Conservation (phyloP, 2,888 invertebrate genomes). For the Aethes cnicana region DNA sequence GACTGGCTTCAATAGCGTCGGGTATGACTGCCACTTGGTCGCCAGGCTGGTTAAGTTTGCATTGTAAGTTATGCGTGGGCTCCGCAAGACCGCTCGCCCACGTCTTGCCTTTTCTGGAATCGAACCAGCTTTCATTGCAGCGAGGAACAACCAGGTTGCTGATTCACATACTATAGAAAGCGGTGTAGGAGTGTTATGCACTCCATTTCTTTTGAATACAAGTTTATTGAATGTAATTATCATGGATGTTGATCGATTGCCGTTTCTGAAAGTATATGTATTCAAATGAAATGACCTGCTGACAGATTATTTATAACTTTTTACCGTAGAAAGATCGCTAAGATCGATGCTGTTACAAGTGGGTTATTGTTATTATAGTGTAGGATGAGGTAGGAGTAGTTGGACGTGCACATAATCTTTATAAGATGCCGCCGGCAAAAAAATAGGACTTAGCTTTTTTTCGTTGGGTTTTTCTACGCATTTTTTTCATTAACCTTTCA, state of each 20-base stretch:
- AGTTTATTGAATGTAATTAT: slow-evolving; percentile 9
- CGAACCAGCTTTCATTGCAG: slow-evolving; percentile 59
- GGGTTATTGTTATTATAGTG: too few species aligned
- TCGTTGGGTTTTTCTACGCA: too few species aligned
- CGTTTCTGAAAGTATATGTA: slow-evolving; percentile 1
- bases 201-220: slow-evolving; percentile 39
- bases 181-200: slow-evolving; percentile 59
- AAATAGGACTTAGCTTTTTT: too few species aligned
- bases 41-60: neutral
- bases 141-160: slow-evolving; percentile 39
- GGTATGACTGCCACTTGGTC: too few species aligned
- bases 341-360: too few species aligned
- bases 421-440: too few species aligned
- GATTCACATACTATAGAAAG: slow-evolving; percentile 48
- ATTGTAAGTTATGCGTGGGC: slow-evolving; percentile 42
- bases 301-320: too few species aligned
- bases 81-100: slow-evolving; percentile 40
- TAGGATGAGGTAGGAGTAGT: too few species aligned
- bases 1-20: neutral
- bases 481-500: too few species aligned
- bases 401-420: too few species aligned
- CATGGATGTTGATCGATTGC: slow-evolving; percentile 23
- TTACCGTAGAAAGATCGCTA: too few species aligned
- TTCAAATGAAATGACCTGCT: neutral
- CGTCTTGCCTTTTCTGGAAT: slow-evolving; percentile 55